Evolutionary conservation across 2,797 vertebrate species (phyloP), one percentile per base, ranked within the genome.

Genomic region (Sciurus carolinensis): DNA sequence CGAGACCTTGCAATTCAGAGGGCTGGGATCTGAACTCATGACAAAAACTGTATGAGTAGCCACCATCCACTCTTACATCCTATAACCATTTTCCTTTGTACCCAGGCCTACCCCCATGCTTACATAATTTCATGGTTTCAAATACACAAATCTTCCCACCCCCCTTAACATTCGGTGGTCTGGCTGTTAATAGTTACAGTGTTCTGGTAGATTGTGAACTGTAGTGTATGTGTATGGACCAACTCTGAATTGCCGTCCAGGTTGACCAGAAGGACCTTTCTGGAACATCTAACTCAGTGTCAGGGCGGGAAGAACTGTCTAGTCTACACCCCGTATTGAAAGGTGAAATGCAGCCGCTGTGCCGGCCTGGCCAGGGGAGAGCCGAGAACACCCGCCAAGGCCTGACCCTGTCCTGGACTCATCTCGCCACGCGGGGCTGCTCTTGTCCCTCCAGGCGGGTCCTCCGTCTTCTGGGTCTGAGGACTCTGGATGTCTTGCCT

Each of bases 171-270:
- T 33, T 42, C 30, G 22, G 17, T 54, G 42, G 30, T 42, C 57
- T n/a, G 30, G 12, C 20, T 30, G 1, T 47, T 66, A 18, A 6
- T 9, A 5, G 36, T 30, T 59, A 28, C 28, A 28, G 11, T 52
- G 44, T 59, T 87, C 62, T 7, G 0, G 26, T 0, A 57, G 44
- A 39, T 20, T 36, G 44, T 42, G 28, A 39, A 22, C 22, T 44
- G 18, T 5, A 0, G 17, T 8, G 4, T 6, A 26, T 44, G 22
- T 1, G 6, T 3, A 47, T 76, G 54, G 36, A 28, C 36, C 24
- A 5, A 8, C 52, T 12, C 14, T 44, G 39, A 52, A 36, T 4
- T 24, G 47, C 71, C 24, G 3, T 33, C 67, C 71, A 1, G 24
- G 47, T 1, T 36, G 67, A n/a, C 59, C 2, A 12, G 62, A 57